These are phyloP conservation scores for Antitype chi DNA, from an alignment of 2,888 invertebrate species.

Conservation along the genomic window DNA sequence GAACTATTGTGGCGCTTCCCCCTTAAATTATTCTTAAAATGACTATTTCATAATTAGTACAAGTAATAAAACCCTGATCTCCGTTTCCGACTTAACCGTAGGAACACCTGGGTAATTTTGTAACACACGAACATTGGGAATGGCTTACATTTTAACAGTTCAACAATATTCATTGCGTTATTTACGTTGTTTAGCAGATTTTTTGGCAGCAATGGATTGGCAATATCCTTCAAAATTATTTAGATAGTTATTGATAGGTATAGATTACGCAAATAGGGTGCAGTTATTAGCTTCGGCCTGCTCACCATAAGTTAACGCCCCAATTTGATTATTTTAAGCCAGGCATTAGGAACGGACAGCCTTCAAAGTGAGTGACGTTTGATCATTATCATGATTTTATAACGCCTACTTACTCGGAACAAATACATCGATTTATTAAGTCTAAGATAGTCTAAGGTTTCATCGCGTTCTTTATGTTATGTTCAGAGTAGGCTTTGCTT, in stretches of 20 bases:
- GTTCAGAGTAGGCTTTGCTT: constrained; percentile 79
- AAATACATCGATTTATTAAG: neutral
- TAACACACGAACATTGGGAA: no score
- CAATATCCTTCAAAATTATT: no score
- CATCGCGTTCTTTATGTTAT: constrained; percentile 70
- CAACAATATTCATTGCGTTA: no score
- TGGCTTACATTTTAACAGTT: no score
- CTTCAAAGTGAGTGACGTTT: neutral
- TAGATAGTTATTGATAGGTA: no score
- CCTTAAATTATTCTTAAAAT: neutral
- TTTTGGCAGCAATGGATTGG: no score
- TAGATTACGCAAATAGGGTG: no score
- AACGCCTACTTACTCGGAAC: neutral
- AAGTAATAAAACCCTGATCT: neutral
- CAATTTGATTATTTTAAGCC: neutral
- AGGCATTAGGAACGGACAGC: no score
- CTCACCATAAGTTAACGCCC: neutral
- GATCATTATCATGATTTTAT: neutral
- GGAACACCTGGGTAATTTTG: neutral
- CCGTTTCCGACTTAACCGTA: no score
- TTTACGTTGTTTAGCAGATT: no score
- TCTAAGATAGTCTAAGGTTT: constrained; percentile 10
- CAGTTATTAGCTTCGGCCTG: neutral
- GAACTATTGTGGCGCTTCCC: no score
- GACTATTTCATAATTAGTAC: neutral